Evolutionary conservation across 1,140 invertebrate genomes (phyloP).

Genomic region (Trichonephila clavata): DNA sequence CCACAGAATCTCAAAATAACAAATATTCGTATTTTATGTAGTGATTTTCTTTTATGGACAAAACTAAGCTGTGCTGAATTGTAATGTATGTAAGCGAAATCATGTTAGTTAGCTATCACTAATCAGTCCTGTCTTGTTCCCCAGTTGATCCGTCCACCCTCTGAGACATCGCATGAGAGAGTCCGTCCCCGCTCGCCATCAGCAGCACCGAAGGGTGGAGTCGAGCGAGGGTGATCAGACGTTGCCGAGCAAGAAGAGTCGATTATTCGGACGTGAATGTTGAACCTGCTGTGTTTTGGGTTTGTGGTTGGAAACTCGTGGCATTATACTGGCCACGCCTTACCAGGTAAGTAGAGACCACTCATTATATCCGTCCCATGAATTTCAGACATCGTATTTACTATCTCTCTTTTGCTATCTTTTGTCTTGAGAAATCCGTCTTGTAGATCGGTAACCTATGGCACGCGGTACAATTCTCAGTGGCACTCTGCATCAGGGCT

Average conservation of each 20-base stretch:
- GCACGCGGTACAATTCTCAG: no score
- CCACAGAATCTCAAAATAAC: no score
- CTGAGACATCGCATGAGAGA: not conserved
- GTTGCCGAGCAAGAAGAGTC: not conserved
- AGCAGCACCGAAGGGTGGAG: not conserved
- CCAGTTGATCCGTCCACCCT: not conserved
- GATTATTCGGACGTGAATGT: slow-evolving; percentile 65
- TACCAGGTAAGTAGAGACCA: slow-evolving; percentile 49
- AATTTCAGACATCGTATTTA: not conserved
- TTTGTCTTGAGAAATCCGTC: no score
- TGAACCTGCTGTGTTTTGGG: slow-evolving; percentile 75
- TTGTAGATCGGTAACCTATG: no score
- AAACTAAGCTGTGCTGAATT: no score
- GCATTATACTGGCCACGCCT: slow-evolving; percentile 71
- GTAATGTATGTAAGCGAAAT: no score
- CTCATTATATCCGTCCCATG: not conserved
- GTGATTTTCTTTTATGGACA: no score
- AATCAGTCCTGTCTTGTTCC: not conserved
- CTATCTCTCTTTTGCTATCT: no score
- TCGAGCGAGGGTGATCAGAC: slow-evolving; percentile 4
- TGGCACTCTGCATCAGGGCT: no score
- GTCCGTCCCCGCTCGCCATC: not conserved
- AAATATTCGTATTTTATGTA: no score
- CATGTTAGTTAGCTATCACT: no score
- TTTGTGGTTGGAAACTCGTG: slow-evolving; percentile 77